These are phyloP conservation scores for Nematostella vectensis DNA, from an alignment of 92 coral and sea anemone species.

Conservation along the genomic window DNA sequence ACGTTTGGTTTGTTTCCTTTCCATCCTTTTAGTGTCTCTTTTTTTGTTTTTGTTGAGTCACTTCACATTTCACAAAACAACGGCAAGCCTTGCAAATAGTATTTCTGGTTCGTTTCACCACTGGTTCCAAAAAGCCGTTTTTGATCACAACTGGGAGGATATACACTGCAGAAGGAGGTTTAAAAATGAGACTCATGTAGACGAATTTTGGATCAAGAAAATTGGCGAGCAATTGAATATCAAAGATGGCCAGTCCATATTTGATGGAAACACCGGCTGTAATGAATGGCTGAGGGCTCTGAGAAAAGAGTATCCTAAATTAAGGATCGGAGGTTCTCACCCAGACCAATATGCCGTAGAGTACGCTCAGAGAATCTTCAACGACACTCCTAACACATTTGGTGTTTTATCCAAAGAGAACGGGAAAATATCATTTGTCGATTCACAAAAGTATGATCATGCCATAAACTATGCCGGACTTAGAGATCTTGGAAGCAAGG, in stretches of 20 bases:
- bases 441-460: slow-evolving; percentile 35
- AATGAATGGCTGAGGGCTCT: slow-evolving; percentile 71
- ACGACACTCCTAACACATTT: slow-evolving; percentile 60
- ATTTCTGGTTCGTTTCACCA: slow-evolving; percentile 57
- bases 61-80: slow-evolving; percentile 49
- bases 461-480: slow-evolving; percentile 90
- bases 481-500: slow-evolving; percentile 36
- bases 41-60: slow-evolving; percentile 62
- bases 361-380: slow-evolving; percentile 77
- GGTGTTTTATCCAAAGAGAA: slow-evolving; percentile 26
- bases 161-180: slow-evolving; percentile 53
- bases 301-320: slow-evolving; percentile 45
- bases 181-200: slow-evolving; percentile 48
- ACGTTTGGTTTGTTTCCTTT: slow-evolving; percentile 29
- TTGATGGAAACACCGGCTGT: slow-evolving; percentile 84
- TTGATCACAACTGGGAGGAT: slow-evolving; percentile 84
- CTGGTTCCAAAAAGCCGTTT: slow-evolving; percentile 81
- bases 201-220: slow-evolving; percentile 53
- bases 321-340: slow-evolving; percentile 75
- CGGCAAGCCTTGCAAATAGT: slow-evolving; percentile 35
- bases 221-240: slow-evolving; percentile 67
- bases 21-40: slow-evolving; percentile 27
- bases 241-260: slow-evolving; percentile 64
- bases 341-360: slow-evolving; percentile 79
- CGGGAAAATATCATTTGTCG: slow-evolving; percentile 16